Conservation (phyloP, 2,888 invertebrate species). For the Glaucopsyche alexis region DNA sequence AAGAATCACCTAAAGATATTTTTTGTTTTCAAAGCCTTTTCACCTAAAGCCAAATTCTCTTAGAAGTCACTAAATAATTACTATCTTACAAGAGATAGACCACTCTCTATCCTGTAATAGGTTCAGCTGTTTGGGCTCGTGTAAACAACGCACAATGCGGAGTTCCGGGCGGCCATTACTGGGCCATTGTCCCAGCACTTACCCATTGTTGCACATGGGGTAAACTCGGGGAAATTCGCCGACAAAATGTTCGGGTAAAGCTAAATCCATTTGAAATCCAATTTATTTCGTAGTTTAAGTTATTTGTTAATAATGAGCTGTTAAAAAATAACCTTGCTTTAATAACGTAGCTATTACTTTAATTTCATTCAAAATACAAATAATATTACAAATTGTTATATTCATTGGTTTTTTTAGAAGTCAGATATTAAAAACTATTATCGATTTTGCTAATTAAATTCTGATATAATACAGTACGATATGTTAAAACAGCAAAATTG, state of each 20-base stretch:
- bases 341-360: too few species aligned
- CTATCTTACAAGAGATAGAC: neutral
- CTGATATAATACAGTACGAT: too few species aligned
- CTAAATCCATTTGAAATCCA: neutral
- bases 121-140: constrained; percentile 6
- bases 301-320: too few species aligned
- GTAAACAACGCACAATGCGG: constrained; percentile 9
- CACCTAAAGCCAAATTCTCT: neutral
- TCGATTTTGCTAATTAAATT: too few species aligned
- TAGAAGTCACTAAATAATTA: neutral
- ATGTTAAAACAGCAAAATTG: too few species aligned
- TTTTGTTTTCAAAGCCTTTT: too few species aligned
- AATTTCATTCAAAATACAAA: too few species aligned
- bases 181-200: constrained; percentile 1
- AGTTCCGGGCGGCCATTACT: constrained; percentile 7
- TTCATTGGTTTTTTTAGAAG: too few species aligned
- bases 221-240: neutral
- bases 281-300: neutral
- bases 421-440: too few species aligned
- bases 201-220: constrained; percentile 6
- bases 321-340: too few species aligned
- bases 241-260: neutral
- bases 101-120: neutral
- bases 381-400: too few species aligned
- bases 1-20: too few species aligned